Evolutionary conservation across 2,797 vertebrate species (phyloP).

Genomic region (Rachycentron canadum): DNA sequence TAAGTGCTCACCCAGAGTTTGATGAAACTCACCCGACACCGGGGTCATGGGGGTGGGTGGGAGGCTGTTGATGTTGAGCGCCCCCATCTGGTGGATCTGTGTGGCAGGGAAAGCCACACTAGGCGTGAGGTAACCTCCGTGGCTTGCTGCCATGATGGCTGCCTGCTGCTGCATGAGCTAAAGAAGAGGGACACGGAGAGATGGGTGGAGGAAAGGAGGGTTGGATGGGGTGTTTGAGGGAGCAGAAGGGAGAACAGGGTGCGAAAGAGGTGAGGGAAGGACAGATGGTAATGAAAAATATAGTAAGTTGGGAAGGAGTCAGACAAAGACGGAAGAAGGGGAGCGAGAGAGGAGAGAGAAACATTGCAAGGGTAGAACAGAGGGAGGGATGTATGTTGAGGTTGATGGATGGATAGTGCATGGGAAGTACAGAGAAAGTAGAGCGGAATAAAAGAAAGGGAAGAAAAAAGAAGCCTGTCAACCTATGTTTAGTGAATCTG

Average conservation of each 20-base stretch:
- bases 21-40: slow-evolving; percentile 90
- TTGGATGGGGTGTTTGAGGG: slow-evolving; percentile 35
- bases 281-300: slow-evolving; percentile 74
- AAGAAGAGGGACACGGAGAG: slow-evolving; percentile 76
- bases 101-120: slow-evolving; percentile 94
- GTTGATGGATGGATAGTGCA: slow-evolving; percentile 85
- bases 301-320: slow-evolving; percentile 63
- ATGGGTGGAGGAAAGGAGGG: slow-evolving; percentile 63
- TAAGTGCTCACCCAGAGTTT: slow-evolving; percentile 85
- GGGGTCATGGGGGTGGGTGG: slow-evolving; percentile 91
- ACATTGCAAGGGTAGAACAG: slow-evolving; percentile 60
- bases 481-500: slow-evolving; percentile 86
- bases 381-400: slow-evolving; percentile 77
- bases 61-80: slow-evolving; percentile 96
- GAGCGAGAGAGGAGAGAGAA: slow-evolving; percentile 53
- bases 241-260: slow-evolving; percentile 34
- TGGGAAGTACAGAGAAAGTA: slow-evolving; percentile 82
- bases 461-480: slow-evolving; percentile 85
- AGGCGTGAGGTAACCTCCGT: slow-evolving; percentile 95
- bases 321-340: slow-evolving; percentile 53
- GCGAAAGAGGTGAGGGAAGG: slow-evolving; percentile 65
- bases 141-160: slow-evolving; percentile 95
- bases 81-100: slow-evolving; percentile 98
- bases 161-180: slow-evolving; percentile 99
- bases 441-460: slow-evolving; percentile 81